Conservation (phyloP, 2,113 vertebrate species). For the Puffinus mauretanicus region DNA sequence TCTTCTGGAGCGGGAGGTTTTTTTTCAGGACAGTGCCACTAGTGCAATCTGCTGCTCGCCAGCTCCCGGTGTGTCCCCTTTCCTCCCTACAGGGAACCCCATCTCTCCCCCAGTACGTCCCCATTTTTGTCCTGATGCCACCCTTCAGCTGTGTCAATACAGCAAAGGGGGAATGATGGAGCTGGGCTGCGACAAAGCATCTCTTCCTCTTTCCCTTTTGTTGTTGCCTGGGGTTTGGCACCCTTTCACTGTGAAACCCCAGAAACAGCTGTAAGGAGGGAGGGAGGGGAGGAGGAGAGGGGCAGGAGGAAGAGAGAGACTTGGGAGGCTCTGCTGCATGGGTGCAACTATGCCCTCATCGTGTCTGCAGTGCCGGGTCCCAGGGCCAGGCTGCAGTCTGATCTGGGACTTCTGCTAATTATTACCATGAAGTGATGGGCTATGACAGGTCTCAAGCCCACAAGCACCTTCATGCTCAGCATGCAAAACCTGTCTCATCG, state of each 20-base stretch:
- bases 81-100: neutral
- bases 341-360: neutral
- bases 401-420: neutral
- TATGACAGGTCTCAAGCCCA: neutral
- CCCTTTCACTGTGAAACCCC: neutral
- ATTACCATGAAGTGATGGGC: neutral
- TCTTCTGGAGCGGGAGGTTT: neutral
- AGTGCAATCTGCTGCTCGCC: neutral
- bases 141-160: neutral
- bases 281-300: neutral
- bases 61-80: accelerated
- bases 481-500: neutral
- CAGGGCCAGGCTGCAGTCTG: neutral
- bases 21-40: neutral
- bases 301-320: neutral
- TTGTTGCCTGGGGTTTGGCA: neutral
- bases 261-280: neutral
- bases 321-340: neutral
- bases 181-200: neutral
- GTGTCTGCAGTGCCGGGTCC: neutral
- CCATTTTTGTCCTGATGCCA: neutral
- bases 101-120: neutral
- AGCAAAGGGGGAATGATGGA: neutral
- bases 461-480: neutral
- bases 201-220: neutral